Conservation (phyloP, 2,797 vertebrate species). For the Bufotes viridis region DNA sequence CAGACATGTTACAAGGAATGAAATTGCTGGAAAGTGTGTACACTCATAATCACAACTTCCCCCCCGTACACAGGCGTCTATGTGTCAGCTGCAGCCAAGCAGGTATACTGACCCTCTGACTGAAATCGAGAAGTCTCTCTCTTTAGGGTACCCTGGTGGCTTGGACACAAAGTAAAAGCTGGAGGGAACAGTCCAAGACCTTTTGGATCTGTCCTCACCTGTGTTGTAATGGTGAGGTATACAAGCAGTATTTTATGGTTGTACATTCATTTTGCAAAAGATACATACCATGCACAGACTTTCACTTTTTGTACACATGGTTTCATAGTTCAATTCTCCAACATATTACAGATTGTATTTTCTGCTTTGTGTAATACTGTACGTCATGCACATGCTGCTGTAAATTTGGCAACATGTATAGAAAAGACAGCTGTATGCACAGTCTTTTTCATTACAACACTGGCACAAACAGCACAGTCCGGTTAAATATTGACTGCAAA, state of each 20-base stretch:
- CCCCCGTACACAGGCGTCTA: background rate
- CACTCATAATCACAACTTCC: background rate
- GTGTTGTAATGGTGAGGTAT: slow-evolving; percentile 6
- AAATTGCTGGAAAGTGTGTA: slow-evolving; percentile 27
- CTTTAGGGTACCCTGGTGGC: background rate
- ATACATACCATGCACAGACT: background rate
- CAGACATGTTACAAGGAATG: slow-evolving; percentile 52
- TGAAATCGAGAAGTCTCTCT: background rate
- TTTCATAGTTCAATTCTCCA: background rate
- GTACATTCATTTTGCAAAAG: slow-evolving; percentile 23
- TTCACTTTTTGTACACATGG: slow-evolving; percentile 9
- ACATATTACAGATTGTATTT: background rate
- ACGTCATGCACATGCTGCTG: background rate
- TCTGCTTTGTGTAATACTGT: background rate
- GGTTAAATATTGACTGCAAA: slow-evolving; percentile 60
- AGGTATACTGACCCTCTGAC: background rate
- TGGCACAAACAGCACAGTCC: background rate
- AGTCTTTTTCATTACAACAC: background rate
- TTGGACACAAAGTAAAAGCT: background rate
- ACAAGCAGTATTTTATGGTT: slow-evolving; percentile 10
- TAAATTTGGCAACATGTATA: background rate
- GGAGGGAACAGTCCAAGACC: slow-evolving; percentile 12
- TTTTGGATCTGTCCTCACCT: slow-evolving; percentile 22
- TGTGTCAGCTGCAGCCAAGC: slow-evolving; percentile 4
- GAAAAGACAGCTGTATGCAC: background rate